Evolutionary conservation across 2,888 invertebrate species (phyloP), one percentile per base, ranked within the genome.

Genomic region (Acleris cristana): DNA sequence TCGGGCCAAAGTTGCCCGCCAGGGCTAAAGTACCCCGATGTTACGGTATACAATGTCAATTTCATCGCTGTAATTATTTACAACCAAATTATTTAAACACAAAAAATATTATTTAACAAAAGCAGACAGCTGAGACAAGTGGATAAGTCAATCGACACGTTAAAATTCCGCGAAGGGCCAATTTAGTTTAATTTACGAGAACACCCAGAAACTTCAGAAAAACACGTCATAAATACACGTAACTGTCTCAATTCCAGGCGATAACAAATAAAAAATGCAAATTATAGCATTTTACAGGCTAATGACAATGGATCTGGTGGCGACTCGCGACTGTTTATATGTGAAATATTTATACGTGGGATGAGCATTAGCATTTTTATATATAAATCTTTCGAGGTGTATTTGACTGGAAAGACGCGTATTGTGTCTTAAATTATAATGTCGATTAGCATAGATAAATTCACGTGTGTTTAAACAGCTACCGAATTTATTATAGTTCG

Each of bases 181-280:
- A 30, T 48, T 58, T 48, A 64, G 12, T 7, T 7, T 30, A 48
- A 65, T 65, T 65, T 65, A 59, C 48, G 59, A 48, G 53, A 23
- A 58, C 64, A 59, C 59, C 59, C 34, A 48, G 30, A 16, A 44
- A n/a, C 34, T 44, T 5, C 5, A 48, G 48, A 48, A 48, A 48
- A 23, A 51, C 3, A 53, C 48, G 26, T 40, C 59, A 49, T 59
- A 65, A 65, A 65, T 21, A 59, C 34, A 18, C 57, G 19, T 58
- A 51, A 64, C 19, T 65, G 65, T 53, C 59, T 18, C 30, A 12
- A 45, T 48, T 45, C 34, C 48, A 12, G 14, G 54, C 58, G 45
- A 16, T 23, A 54, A 59, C 30, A 18, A 45, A 58, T 54, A 48
- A 59, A 53, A 48, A 58, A 21, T 65, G 48, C 21, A 58, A 65